Base-by-base conservation (phyloP, 2,113 vertebrate genomes). In the Equus quagga region DNA sequence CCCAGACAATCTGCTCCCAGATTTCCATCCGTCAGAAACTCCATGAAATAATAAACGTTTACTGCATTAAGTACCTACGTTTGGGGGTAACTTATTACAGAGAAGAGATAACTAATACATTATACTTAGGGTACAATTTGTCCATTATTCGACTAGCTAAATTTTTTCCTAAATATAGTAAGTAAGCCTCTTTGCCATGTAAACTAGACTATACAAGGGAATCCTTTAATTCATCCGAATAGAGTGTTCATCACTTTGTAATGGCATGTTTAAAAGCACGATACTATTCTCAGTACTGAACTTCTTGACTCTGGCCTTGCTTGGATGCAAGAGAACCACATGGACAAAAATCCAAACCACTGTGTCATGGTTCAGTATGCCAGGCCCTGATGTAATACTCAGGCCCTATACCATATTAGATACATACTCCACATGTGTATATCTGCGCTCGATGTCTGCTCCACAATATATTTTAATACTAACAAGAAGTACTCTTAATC, bases 121-220 rank as follows among this genome's bases (percentile, higher is more conserved):
- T 91, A 64, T 21, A 49, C 54, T 46, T 46, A 94, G 33, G 24
- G 21, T 76, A 84, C 21, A 69, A 65, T 80, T 31, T 89, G 31
- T 72, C 84, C 88, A 62, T 69, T 89, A 97, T 86, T 54, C 64
- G 36, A 62, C 26, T 56, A 88, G 58, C 28, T 95, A 91, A 46
- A n/a, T 26, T 49, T 91, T 82, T 87, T 69, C 12, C 82, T 90
- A 84, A 94, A 96, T 91, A 88, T 3, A 94, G 75, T 92, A 69
- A 86, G 56, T 67, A 17, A 88, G 46, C 54, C n/a, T 91, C 65
- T 85, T 91, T 91, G 86, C 24, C 88, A 84, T 58, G 12, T 54
- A 85, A 96, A 89, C n/a, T 62, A n/a, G 18, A 28, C 56, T 60
- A 89, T 11, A 88, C 46, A 97, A 93, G 6, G 36, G 72, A 91